These are phyloP conservation scores for Anseranas semipalmata DNA, from an alignment of 2,113 vertebrate genomes.

Conservation along the genomic window DNA sequence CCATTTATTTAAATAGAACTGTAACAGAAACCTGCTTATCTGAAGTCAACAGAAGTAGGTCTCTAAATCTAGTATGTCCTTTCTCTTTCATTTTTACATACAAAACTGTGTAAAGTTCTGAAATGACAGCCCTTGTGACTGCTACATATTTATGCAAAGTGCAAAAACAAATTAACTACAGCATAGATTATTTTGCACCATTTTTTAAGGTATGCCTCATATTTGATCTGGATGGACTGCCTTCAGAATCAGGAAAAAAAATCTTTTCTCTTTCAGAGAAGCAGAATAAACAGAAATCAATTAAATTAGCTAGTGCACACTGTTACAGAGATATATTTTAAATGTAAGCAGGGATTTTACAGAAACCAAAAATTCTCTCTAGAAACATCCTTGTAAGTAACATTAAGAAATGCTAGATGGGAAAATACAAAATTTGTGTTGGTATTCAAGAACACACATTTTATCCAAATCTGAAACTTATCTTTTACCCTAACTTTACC, in stretches of 20 bases:
- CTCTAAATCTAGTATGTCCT: not conserved
- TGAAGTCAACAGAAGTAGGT: not conserved
- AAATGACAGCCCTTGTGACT: not conserved
- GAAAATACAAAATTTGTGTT: not conserved
- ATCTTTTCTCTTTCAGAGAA: not conserved
- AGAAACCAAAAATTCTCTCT: not conserved
- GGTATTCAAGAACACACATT: not conserved
- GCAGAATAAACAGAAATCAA: not conserved
- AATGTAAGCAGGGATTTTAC: not conserved
- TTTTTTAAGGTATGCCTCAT: not conserved
- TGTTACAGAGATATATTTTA: not conserved
- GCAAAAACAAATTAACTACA: not conserved
- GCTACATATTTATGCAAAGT: not conserved
- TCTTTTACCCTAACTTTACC: not conserved
- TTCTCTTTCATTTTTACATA: not conserved
- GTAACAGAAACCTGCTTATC: not conserved
- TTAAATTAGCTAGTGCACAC: fast-evolving
- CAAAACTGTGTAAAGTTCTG: not conserved
- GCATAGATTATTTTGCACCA: not conserved
- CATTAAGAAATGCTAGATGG: not conserved
- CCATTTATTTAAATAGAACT: not conserved
- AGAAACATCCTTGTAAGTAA: not conserved
- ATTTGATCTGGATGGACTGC: not conserved
- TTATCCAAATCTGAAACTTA: not conserved
- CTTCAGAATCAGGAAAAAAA: not conserved